Evolutionary conservation across 2,888 invertebrate species (phyloP), one percentile per base, ranked within the genome.

Genomic region (Pegoplata infirma): DNA sequence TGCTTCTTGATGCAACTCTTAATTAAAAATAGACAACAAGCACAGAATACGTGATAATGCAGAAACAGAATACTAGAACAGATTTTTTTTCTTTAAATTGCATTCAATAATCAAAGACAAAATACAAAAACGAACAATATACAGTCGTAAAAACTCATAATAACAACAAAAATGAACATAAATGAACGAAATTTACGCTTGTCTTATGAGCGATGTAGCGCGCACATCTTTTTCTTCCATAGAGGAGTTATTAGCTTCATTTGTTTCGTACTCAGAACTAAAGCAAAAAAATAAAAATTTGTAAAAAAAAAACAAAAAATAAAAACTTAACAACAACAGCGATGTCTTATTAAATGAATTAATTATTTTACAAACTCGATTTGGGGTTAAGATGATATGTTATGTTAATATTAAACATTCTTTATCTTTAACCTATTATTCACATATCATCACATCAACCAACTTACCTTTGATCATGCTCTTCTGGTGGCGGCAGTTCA

Each of bases 401-500:
- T 44, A 55, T 5, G n/a, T n/a, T n/a, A n/a, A n/a, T n/a, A n/a
- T n/a, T n/a, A n/a, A n/a, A n/a, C n/a, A n/a, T n/a, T n/a, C n/a
- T n/a, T n/a, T n/a, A n/a, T n/a, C n/a, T n/a, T n/a, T n/a, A n/a
- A n/a, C n/a, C n/a, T n/a, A n/a, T n/a, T n/a, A n/a, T n/a, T n/a
- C n/a, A n/a, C n/a, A n/a, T 40, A n/a, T 10, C 32, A 1, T 10
- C 10, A n/a, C n/a, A 40, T 46, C 66, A 53, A 76, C 47, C n/a
- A 40, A 53, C 72, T 76, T 79, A 83, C 82, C 82, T 82, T 64
- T 79, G 80, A 19, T 67, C 73, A 21, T 85, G 83, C 5, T 86
- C 86, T 40, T 89, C 89, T 0, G 87, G 85, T 2, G 86, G 85
- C 8, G 85, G 85, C 17, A 88, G 86, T 36, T 89, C 81, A 76